Evolutionary conservation across 1,140 invertebrate species (phyloP), one percentile per base, ranked within the genome.

Genomic region (Agraylea sexmaculata): DNA sequence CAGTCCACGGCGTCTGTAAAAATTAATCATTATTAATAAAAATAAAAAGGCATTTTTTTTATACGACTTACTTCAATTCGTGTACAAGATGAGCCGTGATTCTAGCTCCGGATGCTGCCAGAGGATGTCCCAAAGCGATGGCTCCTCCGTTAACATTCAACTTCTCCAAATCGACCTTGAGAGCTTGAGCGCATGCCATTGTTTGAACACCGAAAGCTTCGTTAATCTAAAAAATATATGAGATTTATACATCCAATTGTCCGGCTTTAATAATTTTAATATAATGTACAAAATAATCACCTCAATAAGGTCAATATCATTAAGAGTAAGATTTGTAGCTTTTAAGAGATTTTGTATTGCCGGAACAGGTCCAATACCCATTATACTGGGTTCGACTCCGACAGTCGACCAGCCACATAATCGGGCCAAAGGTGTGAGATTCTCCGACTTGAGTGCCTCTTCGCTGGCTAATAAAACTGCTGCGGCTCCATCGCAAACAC

Each of bases 81-180:
- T 99, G 84, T 18, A 85, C 79, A 6, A 99, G 66, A 62, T 98
- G 93, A 8, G 81, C 75, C 2, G 85, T 92, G 52, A 99, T 99
- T 54, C 95, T 73, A 8, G 87, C 74, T 32, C 95, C 95, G 35
- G 89, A 94, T 18, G 93, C 90, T 23, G 71, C 95, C 7, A 99
- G 66, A 17, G 94, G 95, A 75, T 99, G 95, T 34, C 95, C 94
- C n/a, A 99, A 52, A 27, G 95, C 91, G 60, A 97, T 96, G 41
- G 93, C 95, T 25, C 95, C 94, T 22, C 95, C 94, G 68, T 93
- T 84, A n/a, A 94, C 80, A 65, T 99, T 99, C 35, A 94, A 65
- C 57, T 91, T 96, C 33, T 81, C 75, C 19, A 82, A 66, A 57
- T 96, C 83, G 35, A 97, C 63, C 40, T 80, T 77, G 2, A 97